Percentiles rank a stretch among this genome's conserved stretches.
These are phyloP conservation scores for Orcinus orca DNA, from an alignment of 2,113 vertebrate genomes.

Conservation along the genomic window DNA sequence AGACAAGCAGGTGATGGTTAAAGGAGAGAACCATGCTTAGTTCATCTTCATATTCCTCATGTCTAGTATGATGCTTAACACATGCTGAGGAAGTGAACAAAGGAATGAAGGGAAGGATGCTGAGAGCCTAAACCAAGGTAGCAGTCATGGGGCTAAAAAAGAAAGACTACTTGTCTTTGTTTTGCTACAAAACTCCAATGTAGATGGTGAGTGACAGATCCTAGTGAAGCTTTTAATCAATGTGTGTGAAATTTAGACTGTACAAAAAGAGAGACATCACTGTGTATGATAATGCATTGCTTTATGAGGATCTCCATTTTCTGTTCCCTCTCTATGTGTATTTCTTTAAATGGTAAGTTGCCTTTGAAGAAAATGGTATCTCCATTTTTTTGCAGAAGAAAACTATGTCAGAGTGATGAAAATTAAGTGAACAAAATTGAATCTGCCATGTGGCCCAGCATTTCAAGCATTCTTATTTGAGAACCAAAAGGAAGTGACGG, in stretches of 20 bases:
- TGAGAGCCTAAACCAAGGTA: neutral
- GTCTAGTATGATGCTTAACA: neutral
- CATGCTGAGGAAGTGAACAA: neutral
- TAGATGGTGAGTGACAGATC: neutral
- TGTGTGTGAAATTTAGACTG: neutral
- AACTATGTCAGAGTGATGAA: neutral
- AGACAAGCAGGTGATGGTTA: neutral
- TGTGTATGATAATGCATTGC: neutral
- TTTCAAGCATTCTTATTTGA: neutral
- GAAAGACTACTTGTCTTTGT: neutral
- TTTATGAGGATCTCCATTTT: neutral
- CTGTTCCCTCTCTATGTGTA: neutral
- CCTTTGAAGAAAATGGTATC: neutral
- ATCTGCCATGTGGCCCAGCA: neutral
- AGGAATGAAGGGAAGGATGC: rapidly evolving
- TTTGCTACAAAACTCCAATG: neutral
- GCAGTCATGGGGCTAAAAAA: too few relatives aligned
- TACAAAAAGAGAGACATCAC: neutral
- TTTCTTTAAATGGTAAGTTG: neutral
- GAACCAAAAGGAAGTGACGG: neutral
- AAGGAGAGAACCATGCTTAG: rapidly evolving
- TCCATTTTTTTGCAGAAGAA: neutral
- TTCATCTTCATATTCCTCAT: rapidly evolving
- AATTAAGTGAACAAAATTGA: neutral
- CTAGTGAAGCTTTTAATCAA: neutral